Base-by-base conservation (phyloP, 2,797 vertebrate genomes). In the Benthosema pterotum region DNA sequence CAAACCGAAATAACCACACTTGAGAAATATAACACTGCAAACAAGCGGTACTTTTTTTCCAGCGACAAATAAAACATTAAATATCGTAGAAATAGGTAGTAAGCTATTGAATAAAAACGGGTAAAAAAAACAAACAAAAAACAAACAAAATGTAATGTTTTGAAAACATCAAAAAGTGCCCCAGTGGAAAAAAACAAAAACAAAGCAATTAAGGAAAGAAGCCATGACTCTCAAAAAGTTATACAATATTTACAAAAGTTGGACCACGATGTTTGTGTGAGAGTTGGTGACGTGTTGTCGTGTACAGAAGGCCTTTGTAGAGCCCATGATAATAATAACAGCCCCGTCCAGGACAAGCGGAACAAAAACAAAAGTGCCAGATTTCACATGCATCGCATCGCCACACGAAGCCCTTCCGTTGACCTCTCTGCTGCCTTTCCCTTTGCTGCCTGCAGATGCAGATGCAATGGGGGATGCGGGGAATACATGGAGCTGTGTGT, bases 191-290 rank as follows among this genome's bases (percentile, higher is more conserved):
- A 75, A 68, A 63, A 65, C n/a, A 75, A 45, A 64, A 48, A 17
- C 14, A 42, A 49, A 58, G 22, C 75, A 69, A 82, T n/a, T n/a
- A n/a, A 72, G 55, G 75, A 80, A 85, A 80, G 80, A 84, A 88
- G 73, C 69, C 72, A 84, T 89, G 85, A 88, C 77, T 89, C 89
- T 87, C 80, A 25, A 42, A 87, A 91, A 90, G 84, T 89, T 91
- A 87, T 92, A 91, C 91, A 92, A 83, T 92, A 92, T 92, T 91
- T 93, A 92, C 91, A 93, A 87, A 90, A 85, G 78, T 38, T 81
- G 79, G 71, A 86, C 86, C 83, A 74, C 77, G 83, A 85, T 85
- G 75, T 68, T 84, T 65, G 65, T 82, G 86, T 70, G 83, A 84
- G 79, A 83, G 80, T 68, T 72, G 83, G 65, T 79, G 84, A 72